Conservation (phyloP, 2,113 vertebrate genomes). For the Sinocyclocheilus grahami region DNA sequence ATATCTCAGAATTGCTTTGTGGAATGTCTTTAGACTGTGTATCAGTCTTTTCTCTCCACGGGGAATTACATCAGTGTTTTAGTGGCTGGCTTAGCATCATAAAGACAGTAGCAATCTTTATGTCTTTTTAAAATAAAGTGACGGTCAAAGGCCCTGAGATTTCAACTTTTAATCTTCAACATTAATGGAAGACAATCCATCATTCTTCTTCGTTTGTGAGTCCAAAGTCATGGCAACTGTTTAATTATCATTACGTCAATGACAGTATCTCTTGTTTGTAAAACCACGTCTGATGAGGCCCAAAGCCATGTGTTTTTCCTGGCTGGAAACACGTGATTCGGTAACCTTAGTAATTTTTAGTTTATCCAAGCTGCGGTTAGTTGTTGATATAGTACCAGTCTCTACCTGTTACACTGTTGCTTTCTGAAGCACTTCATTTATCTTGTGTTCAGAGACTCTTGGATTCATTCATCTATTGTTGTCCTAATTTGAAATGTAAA, state of each 20-base stretch:
- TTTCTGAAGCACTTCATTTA: constrained; percentile 31
- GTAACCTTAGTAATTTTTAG: neutral
- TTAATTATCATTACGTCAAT: constrained; percentile 9
- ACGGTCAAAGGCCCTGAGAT: neutral
- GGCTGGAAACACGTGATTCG: neutral
- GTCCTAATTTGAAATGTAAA: neutral
- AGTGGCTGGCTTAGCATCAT: neutral
- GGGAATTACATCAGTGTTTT: neutral
- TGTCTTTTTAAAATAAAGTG: constrained; percentile 14
- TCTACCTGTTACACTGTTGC: constrained; percentile 39
- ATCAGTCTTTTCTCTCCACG: neutral
- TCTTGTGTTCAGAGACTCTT: constrained; percentile 5
- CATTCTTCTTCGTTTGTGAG: constrained; percentile 11
- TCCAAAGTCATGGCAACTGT: constrained; percentile 5
- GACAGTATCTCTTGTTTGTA: constrained; percentile 11
- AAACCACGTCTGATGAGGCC: neutral
- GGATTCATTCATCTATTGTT: constrained; percentile 28
- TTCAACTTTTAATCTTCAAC: neutral
- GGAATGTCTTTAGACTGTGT: neutral
- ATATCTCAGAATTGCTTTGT: neutral
- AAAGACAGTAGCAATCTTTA: constrained; percentile 16
- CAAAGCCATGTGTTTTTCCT: constrained; percentile 13
- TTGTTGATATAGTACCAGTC: constrained; percentile 43
- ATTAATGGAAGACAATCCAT: neutral
- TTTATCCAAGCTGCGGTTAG: constrained; percentile 1